Percentiles rank a stretch among this genome's conserved stretches.
Conservation (phyloP, 2,113 vertebrate species). For the Gyps fulvus region DNA sequence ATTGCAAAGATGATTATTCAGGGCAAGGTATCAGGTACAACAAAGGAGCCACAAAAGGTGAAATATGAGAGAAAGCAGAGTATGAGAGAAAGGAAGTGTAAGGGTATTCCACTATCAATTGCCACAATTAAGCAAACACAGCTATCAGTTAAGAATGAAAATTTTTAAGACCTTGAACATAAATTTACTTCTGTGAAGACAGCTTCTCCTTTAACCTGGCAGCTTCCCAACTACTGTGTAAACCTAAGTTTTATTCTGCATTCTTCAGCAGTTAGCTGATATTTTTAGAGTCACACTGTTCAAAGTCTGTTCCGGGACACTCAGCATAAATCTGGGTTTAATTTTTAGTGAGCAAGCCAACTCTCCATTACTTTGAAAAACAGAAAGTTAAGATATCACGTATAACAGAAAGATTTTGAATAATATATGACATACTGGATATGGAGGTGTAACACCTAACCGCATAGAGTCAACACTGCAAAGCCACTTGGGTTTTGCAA, state of each 20-base stretch:
- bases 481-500: neutral
- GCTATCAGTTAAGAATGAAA: neutral
- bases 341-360: neutral
- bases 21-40: neutral
- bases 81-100: neutral
- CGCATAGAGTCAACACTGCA: neutral
- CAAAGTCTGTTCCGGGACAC: neutral
- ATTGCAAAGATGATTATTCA: neutral
- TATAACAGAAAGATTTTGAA: neutral
- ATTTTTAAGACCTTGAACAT: neutral
- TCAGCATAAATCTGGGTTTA: neutral
- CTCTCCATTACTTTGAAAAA: neutral
- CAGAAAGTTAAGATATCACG: neutral
- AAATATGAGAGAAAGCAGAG: neutral
- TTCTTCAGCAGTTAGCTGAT: slow-evolving; percentile 46
- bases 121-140: neutral
- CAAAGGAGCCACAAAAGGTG: neutral
- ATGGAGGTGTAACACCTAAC: neutral
- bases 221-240: slow-evolving; percentile 13
- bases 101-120: neutral
- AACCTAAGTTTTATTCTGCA: slow-evolving; percentile 36
- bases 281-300: slow-evolving; percentile 39
- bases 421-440: neutral
- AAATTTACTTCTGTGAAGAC: slow-evolving; percentile 8
- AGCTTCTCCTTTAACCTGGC: slow-evolving; percentile 21